Percentiles rank a stretch among this genome's conserved stretches.
These are phyloP conservation scores for Toxotes lorentzi DNA, from an alignment of 2,797 vertebrate genomes.

Conservation along the genomic window DNA sequence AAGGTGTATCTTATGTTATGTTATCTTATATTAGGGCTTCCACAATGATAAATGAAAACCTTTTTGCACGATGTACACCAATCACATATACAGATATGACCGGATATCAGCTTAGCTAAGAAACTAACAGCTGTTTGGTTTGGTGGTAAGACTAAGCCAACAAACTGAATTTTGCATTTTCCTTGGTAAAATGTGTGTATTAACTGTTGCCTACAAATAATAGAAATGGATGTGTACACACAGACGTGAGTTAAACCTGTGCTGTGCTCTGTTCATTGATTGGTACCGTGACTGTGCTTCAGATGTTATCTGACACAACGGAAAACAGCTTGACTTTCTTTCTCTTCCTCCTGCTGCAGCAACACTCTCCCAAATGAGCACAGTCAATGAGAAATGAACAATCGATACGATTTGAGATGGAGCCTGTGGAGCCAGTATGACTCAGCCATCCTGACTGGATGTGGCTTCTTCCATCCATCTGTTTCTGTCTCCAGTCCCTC, in stretches of 20 bases:
- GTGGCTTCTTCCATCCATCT: constrained; percentile 24
- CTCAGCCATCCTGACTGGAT: constrained; percentile 45
- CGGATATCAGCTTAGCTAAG: background rate
- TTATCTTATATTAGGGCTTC: too few species aligned
- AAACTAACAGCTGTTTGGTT: background rate
- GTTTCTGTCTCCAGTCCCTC: constrained; percentile 20
- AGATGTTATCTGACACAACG: background rate
- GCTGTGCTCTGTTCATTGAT: background rate
- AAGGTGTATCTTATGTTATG: too few species aligned
- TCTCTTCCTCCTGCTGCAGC: constrained; percentile 13
- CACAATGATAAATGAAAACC: too few species aligned
- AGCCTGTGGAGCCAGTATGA: constrained; percentile 52
- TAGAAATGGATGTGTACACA: background rate
- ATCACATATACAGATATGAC: too few species aligned
- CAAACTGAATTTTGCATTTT: background rate
- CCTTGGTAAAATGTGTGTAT: background rate
- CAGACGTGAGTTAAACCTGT: background rate
- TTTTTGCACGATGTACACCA: too few species aligned
- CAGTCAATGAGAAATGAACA: constrained; percentile 62
- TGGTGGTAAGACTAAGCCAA: background rate
- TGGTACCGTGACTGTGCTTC: background rate
- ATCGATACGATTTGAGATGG: constrained; percentile 60
- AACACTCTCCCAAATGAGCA: constrained; percentile 39
- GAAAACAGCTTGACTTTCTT: constrained; percentile 1
- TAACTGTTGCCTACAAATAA: background rate